These are phyloP conservation scores for Flexamia atlantica DNA, from an alignment of 2,888 invertebrate genomes.

Conservation along the genomic window DNA sequence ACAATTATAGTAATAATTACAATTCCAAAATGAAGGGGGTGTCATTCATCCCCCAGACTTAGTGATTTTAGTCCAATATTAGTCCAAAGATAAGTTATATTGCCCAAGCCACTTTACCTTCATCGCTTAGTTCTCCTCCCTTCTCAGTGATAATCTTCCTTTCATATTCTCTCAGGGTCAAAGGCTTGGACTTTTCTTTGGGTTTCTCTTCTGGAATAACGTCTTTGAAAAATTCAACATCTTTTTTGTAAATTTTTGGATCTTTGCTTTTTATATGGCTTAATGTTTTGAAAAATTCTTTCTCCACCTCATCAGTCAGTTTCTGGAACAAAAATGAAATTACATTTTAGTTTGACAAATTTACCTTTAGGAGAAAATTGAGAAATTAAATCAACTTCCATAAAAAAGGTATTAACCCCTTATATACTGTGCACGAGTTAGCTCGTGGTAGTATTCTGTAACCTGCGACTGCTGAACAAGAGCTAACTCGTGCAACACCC, in stretches of 20 bases:
- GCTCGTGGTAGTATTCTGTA: no score
- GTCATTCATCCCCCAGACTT: no score
- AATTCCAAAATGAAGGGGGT: no score
- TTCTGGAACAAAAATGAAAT: conserved; percentile 75
- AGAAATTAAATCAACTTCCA: no score
- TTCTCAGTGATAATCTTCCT: conserved; percentile 84
- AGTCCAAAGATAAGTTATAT: no score
- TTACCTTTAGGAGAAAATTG: no score
- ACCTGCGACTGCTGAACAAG: no score
- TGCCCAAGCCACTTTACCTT: conserved; percentile 49
- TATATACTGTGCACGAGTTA: no score
- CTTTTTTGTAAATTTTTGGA: conserved; percentile 91
- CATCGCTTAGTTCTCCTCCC: conserved; percentile 76
- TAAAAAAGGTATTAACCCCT: no score
- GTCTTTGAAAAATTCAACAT: conserved; percentile 83
- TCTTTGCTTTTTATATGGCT: conserved; percentile 92
- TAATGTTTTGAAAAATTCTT: conserved; percentile 92
- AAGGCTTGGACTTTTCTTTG: conserved; percentile 75
- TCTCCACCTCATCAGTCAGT: conserved; percentile 84
- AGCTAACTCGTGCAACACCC: no score
- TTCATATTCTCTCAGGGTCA: conserved; percentile 89
- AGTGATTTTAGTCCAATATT: no score
- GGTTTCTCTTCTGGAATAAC: conserved; percentile 71
- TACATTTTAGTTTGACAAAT: no score
- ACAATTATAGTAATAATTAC: background rate